Conservation (phyloP, 2,888 invertebrate species). For the Synanthedon vespiformis region DNA sequence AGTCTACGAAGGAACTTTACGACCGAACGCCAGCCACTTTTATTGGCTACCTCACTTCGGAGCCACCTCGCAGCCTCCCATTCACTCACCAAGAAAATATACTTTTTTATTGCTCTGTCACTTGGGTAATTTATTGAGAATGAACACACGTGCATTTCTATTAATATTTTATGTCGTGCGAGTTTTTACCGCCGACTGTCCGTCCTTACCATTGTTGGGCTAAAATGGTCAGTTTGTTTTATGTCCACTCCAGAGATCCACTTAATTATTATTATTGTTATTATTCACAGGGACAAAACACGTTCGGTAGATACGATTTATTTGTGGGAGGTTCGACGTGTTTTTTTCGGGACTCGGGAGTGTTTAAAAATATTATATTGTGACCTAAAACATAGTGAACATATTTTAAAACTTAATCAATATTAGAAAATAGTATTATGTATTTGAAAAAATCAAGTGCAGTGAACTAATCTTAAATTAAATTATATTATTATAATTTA, state of each 20-base stretch:
- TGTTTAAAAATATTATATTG: too few relatives aligned
- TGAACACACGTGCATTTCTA: conserved; percentile 70
- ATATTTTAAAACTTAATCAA: too few relatives aligned
- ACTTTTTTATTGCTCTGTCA: conserved; percentile 69
- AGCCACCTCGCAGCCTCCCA: conserved; percentile 65
- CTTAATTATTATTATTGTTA: conserved; percentile 42
- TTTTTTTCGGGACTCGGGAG: not conserved
- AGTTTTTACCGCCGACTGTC: conserved; percentile 45
- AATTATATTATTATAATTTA: too few relatives aligned
- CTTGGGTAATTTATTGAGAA: conserved; percentile 69
- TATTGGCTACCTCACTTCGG: conserved; percentile 67
- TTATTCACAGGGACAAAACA: not conserved
- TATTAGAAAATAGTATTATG: too few relatives aligned
- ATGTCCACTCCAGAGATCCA: conserved; percentile 35
- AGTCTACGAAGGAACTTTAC: conserved; percentile 64
- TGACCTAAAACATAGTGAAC: too few relatives aligned
- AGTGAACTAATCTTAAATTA: too few relatives aligned
- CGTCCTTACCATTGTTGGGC: conserved; percentile 44
- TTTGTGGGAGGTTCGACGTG: conserved; percentile 15
- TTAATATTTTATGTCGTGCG: conserved; percentile 67
- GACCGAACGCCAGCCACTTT: conserved; percentile 63
- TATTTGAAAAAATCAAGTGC: too few relatives aligned
- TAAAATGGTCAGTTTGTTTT: conserved; percentile 48
- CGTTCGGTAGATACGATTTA: conserved; percentile 3
- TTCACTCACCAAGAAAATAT: conserved; percentile 65